Conservation (phyloP, 2,888 invertebrate species). For the Sesia apiformis region DNA sequence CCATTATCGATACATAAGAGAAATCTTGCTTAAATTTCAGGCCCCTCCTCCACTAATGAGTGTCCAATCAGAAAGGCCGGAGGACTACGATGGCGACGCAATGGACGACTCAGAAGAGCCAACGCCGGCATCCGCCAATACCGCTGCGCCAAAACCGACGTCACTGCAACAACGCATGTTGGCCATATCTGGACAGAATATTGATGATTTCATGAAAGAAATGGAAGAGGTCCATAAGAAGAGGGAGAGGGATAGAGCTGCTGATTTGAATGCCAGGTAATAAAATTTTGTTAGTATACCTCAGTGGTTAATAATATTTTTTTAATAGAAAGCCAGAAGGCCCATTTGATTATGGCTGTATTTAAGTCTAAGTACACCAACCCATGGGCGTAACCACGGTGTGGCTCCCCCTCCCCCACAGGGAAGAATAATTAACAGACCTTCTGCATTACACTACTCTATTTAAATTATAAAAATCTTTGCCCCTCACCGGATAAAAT, state of each 20-base stretch:
- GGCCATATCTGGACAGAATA: slow-evolving; percentile 91
- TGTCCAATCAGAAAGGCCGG: neutral
- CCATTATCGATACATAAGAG: no score
- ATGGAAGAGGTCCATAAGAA: slow-evolving; percentile 91
- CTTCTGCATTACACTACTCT: no score
- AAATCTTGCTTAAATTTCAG: neutral
- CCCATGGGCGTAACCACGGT: no score
- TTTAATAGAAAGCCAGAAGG: no score
- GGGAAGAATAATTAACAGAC: no score
- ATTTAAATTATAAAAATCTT: no score
- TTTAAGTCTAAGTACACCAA: neutral
- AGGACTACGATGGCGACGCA: slow-evolving; percentile 33
- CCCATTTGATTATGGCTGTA: neutral
- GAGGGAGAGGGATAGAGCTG: slow-evolving; percentile 79
- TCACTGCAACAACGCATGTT: slow-evolving; percentile 90
- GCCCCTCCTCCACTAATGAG: slow-evolving; percentile 7
- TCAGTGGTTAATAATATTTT: neutral
- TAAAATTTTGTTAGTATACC: slow-evolving; percentile 17
- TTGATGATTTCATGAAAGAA: slow-evolving; percentile 94
- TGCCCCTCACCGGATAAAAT: no score
- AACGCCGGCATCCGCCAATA: slow-evolving; percentile 1
- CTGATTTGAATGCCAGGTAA: slow-evolving; percentile 73
- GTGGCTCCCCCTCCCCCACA: no score
- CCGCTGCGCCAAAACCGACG: slow-evolving; percentile 83
- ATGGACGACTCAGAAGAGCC: slow-evolving; percentile 39